These are phyloP conservation scores for Zapus hudsonius DNA, from an alignment of 2,113 vertebrate species.

Conservation along the genomic window DNA sequence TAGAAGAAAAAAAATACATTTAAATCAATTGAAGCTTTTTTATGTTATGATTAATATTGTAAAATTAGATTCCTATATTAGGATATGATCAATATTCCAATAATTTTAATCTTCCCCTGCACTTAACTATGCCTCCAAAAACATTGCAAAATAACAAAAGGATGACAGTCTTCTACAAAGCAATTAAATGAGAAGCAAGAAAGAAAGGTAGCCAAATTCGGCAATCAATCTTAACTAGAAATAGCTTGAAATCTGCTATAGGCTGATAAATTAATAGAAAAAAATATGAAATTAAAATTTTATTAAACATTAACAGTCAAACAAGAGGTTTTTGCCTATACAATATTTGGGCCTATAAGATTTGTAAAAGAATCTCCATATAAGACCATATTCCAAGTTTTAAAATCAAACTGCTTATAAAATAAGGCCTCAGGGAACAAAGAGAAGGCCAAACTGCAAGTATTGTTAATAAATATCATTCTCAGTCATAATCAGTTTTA, in stretches of 20 bases:
- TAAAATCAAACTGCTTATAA: neutral
- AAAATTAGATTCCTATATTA: neutral
- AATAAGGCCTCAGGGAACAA: neutral
- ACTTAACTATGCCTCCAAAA: neutral
- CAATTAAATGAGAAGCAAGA: slow-evolving; percentile 29
- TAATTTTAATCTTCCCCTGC: neutral
- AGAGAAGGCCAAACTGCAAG: neutral
- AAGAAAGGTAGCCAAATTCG: neutral
- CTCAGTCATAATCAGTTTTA: neutral
- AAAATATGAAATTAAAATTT: neutral
- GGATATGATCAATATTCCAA: neutral
- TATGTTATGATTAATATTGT: neutral
- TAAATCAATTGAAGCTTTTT: neutral
- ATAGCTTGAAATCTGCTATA: neutral
- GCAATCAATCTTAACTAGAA: neutral
- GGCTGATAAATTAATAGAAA: neutral
- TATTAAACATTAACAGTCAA: neutral
- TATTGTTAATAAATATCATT: neutral
- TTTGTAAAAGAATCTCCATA: neutral
- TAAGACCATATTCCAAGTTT: neutral
- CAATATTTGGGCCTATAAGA: neutral
- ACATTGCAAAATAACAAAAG: neutral
- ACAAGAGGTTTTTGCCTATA: neutral
- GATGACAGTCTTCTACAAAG: neutral
- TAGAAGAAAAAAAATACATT: neutral